Evolutionary conservation across 2,797 vertebrate genomes (phyloP).

Genomic region (Platalea minor): DNA sequence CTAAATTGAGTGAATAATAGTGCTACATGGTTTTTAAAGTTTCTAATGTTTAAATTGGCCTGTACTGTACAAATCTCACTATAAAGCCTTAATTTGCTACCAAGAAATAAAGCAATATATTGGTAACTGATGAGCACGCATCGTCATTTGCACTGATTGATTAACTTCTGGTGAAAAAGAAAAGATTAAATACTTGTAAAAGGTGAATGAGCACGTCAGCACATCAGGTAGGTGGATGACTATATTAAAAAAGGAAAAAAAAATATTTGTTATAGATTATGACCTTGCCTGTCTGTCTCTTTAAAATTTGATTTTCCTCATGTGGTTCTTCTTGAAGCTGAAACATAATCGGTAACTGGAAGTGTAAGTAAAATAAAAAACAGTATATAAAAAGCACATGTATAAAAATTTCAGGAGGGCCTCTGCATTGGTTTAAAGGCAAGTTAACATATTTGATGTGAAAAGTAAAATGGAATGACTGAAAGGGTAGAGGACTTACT

Average conservation of each 20-base stretch:
- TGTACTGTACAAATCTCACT: conserved; percentile 77
- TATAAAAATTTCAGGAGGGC: not conserved
- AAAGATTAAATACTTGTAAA: not conserved
- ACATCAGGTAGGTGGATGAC: not conserved
- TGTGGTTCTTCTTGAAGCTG: not conserved
- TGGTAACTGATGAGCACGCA: conserved; percentile 55
- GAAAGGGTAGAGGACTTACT: not conserved
- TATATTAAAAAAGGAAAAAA: not conserved
- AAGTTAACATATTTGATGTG: not conserved
- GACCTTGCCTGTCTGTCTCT: not conserved
- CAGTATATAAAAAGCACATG: not conserved
- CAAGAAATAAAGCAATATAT: conserved; percentile 82
- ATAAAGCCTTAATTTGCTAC: conserved; percentile 82
- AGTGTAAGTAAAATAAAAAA: not conserved
- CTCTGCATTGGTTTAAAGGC: not conserved
- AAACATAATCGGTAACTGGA: not conserved
- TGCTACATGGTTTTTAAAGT: conserved; percentile 58
- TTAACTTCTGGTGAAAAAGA: not conserved
- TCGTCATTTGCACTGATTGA: not conserved
- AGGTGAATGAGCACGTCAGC: not conserved
- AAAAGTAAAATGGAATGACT: not conserved
- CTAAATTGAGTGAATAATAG: conserved; percentile 70
- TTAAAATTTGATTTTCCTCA: not conserved
- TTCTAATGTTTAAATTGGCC: conserved; percentile 76
- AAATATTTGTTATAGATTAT: not conserved